A percentile compares a stretch with the other conserved stretches of the same genome.
Conservation (phyloP, 1,140 invertebrate species). For the Lordiphosa mommai region DNA sequence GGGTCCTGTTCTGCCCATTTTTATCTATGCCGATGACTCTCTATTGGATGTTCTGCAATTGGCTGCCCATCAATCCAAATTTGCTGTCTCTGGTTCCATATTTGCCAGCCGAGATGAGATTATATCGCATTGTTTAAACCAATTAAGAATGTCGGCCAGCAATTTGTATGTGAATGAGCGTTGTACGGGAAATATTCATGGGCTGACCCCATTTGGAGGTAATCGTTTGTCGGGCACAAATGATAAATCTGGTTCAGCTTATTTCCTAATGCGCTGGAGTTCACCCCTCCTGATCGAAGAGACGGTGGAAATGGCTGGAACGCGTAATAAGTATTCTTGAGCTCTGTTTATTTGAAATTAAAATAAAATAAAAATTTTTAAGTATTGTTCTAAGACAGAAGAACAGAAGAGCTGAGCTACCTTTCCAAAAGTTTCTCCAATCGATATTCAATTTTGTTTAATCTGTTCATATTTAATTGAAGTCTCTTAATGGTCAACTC, state of each 20-base stretch:
- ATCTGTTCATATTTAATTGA: too few relatives aligned
- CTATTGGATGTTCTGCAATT: slow-evolving; percentile 80
- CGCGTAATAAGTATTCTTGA: too few relatives aligned
- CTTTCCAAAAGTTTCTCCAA: too few relatives aligned
- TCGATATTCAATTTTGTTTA: too few relatives aligned
- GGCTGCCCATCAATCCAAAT: slow-evolving; percentile 89
- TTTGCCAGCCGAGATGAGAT: slow-evolving; percentile 92
- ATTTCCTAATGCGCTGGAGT: slow-evolving; percentile 94
- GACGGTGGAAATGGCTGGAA: slow-evolving; percentile 8
- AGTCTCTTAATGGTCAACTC: too few relatives aligned
- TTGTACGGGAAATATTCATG: slow-evolving; percentile 97
- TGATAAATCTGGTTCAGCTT: slow-evolving; percentile 98
- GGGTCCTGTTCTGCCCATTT: slow-evolving; percentile 94
- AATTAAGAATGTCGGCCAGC: slow-evolving; percentile 91
- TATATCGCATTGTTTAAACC: slow-evolving; percentile 85
- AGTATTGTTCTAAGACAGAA: too few relatives aligned
- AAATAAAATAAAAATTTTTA: too few relatives aligned
- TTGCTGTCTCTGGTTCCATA: slow-evolving; percentile 95
- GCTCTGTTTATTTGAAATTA: too few relatives aligned
- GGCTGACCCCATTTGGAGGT: slow-evolving; percentile 98
- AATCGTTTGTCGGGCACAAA: slow-evolving; percentile 97
- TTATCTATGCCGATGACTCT: slow-evolving; percentile 90
- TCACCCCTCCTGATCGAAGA: slow-evolving; percentile 83
- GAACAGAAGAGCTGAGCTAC: too few relatives aligned
- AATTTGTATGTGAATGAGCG: slow-evolving; percentile 99